A percentile compares a stretch with the other conserved stretches of the same genome.
phyloP scores from a whole-genome alignment of 2,113 vertebrate genomes.

The Elgaria multicarinata region DNA sequence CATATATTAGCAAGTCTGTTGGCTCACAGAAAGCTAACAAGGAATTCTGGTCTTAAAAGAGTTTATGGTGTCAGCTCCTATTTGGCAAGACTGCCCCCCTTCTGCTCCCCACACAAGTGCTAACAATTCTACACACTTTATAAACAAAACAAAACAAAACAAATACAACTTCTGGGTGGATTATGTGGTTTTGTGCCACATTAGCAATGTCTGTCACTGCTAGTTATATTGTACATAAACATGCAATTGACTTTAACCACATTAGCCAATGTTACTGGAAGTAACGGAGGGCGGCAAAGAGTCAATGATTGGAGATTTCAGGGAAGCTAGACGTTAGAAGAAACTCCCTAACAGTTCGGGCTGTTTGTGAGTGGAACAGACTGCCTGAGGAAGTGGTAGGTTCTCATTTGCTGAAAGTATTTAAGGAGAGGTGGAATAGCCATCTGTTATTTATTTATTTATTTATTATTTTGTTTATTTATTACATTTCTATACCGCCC shows the following conservation, averaged over 20 bases:
- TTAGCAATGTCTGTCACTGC: neutral
- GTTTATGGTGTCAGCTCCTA: neutral
- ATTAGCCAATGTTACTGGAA: neutral
- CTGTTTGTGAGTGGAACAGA: no score
- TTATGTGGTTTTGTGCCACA: neutral
- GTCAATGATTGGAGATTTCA: no score
- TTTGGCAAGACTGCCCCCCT: neutral
- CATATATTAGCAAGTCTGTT: slow-evolving; percentile 27
- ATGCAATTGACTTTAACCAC: neutral
- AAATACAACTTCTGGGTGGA: neutral
- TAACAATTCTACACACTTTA: neutral
- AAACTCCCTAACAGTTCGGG: no score
- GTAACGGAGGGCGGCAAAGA: neutral
- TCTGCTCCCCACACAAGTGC: neutral
- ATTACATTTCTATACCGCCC: no score
- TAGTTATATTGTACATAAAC: neutral
- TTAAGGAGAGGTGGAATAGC: no score
- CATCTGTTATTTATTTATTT: no score
- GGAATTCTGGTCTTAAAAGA: slow-evolving; percentile 12
- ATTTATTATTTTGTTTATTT: no score
- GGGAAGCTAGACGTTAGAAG: no score
- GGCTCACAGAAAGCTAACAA: slow-evolving; percentile 31
- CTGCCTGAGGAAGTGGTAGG: no score
- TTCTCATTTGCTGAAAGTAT: neutral
- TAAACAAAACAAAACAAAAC: neutral